These are phyloP conservation scores for Drosophila tropicalis DNA, from an alignment of 1,140 invertebrate genomes.

Conservation along the genomic window DNA sequence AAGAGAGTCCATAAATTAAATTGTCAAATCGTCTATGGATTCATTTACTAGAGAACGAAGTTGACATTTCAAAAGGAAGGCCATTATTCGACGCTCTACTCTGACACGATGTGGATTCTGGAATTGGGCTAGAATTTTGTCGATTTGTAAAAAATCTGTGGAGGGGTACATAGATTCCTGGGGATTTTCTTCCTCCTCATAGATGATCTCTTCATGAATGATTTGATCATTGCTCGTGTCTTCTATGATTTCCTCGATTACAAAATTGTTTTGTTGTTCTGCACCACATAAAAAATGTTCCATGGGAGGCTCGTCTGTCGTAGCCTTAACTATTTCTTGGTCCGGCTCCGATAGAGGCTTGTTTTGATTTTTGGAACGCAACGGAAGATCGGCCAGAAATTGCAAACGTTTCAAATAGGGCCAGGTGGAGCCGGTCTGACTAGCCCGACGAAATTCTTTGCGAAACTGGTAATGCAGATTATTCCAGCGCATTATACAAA, in stretches of 20 bases:
- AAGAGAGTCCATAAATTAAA: slow-evolving; percentile 47
- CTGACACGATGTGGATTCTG: slow-evolving; percentile 27
- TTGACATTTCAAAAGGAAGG: slow-evolving; percentile 74
- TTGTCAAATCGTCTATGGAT: slow-evolving; percentile 52
- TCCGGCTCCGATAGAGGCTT: not conserved
- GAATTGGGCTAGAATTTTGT: slow-evolving; percentile 47
- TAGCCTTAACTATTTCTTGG: slow-evolving; percentile 12
- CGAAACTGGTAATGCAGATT: slow-evolving; percentile 72
- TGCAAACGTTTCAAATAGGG: slow-evolving; percentile 68
- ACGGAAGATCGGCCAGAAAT: slow-evolving; percentile 47
- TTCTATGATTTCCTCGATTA: slow-evolving; percentile 67
- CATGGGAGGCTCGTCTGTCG: not conserved
- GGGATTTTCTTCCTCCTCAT: slow-evolving; percentile 42
- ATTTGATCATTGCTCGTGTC: slow-evolving; percentile 41
- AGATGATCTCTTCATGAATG: slow-evolving; percentile 63
- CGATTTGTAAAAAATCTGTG: slow-evolving; percentile 53
- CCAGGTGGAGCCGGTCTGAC: slow-evolving; percentile 65
- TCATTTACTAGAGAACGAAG: slow-evolving; percentile 57
- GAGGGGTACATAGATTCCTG: slow-evolving; percentile 4
- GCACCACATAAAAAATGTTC: slow-evolving; percentile 50
- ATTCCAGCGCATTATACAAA: slow-evolving; percentile 79
- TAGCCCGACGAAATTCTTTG: slow-evolving; percentile 59
- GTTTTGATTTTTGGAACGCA: slow-evolving; percentile 16
- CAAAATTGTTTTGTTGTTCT: slow-evolving; percentile 43
- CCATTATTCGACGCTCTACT: slow-evolving; percentile 66